Evolutionary conservation across 2,888 invertebrate species (phyloP), one percentile per base, ranked within the genome.

Genomic region (Megamerina dolium): DNA sequence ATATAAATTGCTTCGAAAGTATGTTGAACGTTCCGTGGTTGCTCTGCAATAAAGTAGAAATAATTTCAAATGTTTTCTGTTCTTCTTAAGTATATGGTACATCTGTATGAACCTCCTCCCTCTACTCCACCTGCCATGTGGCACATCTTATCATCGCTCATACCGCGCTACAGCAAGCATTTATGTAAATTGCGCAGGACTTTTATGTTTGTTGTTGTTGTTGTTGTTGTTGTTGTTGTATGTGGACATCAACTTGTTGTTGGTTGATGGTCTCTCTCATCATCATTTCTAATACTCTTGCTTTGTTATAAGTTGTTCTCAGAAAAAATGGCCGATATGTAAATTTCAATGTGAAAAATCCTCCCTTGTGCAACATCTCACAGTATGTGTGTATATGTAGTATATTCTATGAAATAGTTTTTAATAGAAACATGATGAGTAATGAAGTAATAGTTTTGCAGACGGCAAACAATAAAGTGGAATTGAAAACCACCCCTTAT

Each of bases 1-100:
- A 53, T 53, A 51, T 56, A 65, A 63, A 65, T 64, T 61, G 63
- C 50, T 62, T 63, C 56, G 56, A 59, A 60, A 63, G 53, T 54
- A 55, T 35, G 29, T 63, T 62, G 58, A 63, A 60, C 61, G 62
- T 49, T 57, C 57, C 62, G 61, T 60, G 63, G 59, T 61, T 59
- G 10, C 38, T 14, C 33, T 40, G 23, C 21, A 9, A 5, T 20
- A 26, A 16, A 20, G 5, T 13, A 8, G 29, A n/a, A n/a, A n/a
- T n/a, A n/a, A n/a, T n/a, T n/a, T n/a, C n/a, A n/a, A n/a, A n/a
- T n/a, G n/a, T n/a, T n/a, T n/a, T n/a, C n/a, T n/a, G n/a, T n/a
- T n/a, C n/a, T n/a, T n/a, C n/a, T n/a, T n/a, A n/a, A n/a, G n/a
- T n/a, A n/a, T n/a, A n/a, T n/a, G n/a, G n/a, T n/a, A n/a, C n/a